Conservation (phyloP, 2,113 vertebrate species). For the Calyptommatus sinebrachiatus region DNA sequence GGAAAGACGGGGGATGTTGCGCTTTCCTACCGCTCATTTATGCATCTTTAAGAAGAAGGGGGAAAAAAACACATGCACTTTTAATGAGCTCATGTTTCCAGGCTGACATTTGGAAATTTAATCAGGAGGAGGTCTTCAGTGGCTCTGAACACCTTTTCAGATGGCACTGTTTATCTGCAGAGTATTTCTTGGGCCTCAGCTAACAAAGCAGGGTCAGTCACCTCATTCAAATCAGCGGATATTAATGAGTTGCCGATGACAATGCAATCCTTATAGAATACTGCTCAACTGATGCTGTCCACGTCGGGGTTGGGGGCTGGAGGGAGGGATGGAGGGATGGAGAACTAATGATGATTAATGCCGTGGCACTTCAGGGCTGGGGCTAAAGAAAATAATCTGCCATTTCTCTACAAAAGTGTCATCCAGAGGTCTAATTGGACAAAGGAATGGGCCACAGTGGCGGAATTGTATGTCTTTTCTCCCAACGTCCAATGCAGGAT, state of each 20-base stretch:
- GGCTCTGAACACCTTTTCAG: constrained; percentile 50
- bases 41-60: constrained; percentile 21
- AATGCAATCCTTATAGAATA: constrained; percentile 22
- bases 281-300: constrained; percentile 38
- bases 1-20: constrained; percentile 13
- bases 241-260: constrained; percentile 6
- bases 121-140: constrained; percentile 57
- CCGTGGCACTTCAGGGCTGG: constrained; percentile 37
- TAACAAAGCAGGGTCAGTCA: constrained; percentile 39
- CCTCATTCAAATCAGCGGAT: constrained; percentile 22
- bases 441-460: constrained; percentile 8
- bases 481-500: neutral
- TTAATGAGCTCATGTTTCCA: constrained; percentile 64
- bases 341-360: constrained; percentile 58
- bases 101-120: constrained; percentile 65
- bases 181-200: constrained; percentile 32
- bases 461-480: neutral
- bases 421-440: constrained; percentile 38
- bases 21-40: neutral
- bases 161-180: constrained; percentile 46
- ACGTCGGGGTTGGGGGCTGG: neutral
- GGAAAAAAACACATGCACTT: constrained; percentile 23
- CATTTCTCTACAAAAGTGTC: constrained; percentile 36
- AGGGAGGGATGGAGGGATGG: neutral
- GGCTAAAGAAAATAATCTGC: constrained; percentile 44